Base-by-base conservation (phyloP, 2,888 invertebrate genomes). In the Nesidiocoris tenuis region DNA sequence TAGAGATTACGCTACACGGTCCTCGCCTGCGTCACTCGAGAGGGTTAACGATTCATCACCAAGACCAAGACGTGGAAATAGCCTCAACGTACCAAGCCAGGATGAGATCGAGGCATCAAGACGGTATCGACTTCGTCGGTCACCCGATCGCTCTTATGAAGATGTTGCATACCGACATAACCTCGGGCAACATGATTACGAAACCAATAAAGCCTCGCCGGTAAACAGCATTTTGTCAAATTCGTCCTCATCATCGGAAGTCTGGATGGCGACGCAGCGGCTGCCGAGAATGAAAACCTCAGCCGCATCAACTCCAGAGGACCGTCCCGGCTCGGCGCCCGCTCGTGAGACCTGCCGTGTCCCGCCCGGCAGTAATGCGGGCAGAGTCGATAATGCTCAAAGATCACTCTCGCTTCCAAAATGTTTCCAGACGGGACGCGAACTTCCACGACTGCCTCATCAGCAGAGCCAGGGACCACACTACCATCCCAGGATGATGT, bases 381-480 rank as follows among this genome's bases (percentile, higher is more conserved):
- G 80, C 19, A 79, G 80, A 12, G 80, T 84, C 70, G 84, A 84
- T 63, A 82, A 85, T 66, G 84, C 85, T 78, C 86, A 86, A 81
- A 82, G 86, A 78, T 86, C 86, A n/a, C 84, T 86, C 83, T 86
- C 86, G 21, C 81, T 87, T 79, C 87, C 87, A 55, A 87, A 86
- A 82, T 86, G 86, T 21, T 86, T 86, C 80, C 84, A 87, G 61
- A 84, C 87, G 0, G 81, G 81, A 68, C 80, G 80, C 59, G 79
- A 79, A 55, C 79, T 78, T 68, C 81, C 80, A 55, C 59, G 77
- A 59, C 76, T 77, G 24, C 78, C 78, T 24, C 39, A 39, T 39
- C 39, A 39, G 39, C 74, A 74, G 23, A 64, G 65, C 54, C 39
- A 39, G 12, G 39, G 39, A 7, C 39, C 39, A 7, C 74, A 74